A percentile compares a stretch with the other conserved stretches of the same genome.
These are phyloP conservation scores for Drosophila pallidifrons DNA, from an alignment of 1,140 invertebrate genomes.

Conservation along the genomic window DNA sequence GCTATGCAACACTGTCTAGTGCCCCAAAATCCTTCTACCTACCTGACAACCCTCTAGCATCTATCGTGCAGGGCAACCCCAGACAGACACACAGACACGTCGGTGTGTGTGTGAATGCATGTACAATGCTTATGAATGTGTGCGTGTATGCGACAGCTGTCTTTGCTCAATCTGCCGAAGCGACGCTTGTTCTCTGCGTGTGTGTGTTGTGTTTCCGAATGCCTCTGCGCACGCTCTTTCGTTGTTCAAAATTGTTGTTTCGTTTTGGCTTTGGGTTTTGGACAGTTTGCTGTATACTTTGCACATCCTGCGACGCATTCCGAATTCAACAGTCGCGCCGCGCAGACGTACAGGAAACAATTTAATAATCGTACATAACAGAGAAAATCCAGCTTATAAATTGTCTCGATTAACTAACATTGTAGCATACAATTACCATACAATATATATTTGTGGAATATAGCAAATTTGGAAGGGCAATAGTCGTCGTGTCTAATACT, in stretches of 20 bases:
- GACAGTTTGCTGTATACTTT: not conserved
- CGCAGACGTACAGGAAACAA: constrained; percentile 64
- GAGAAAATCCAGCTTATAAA: constrained; percentile 11
- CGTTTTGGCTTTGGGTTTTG: constrained; percentile 5
- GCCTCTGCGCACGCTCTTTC: constrained; percentile 57
- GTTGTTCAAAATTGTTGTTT: constrained; percentile 10
- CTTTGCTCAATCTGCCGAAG: constrained; percentile 1
- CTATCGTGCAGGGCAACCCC: constrained; percentile 34
- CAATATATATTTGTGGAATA: not conserved
- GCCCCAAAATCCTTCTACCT: constrained; percentile 22
- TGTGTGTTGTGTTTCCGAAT: constrained; percentile 35
- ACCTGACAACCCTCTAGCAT: constrained; percentile 51
- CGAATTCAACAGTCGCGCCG: constrained; percentile 44
- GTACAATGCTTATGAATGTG: not conserved
- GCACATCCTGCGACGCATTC: constrained; percentile 49
- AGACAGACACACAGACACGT: not conserved
- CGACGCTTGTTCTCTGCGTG: not conserved
- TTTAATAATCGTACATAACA: not conserved
- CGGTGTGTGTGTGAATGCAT: constrained; percentile 1
- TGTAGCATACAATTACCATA: not conserved
- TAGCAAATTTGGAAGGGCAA: not conserved
- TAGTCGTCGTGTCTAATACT: not conserved
- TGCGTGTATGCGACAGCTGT: constrained; percentile 56
- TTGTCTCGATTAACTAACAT: constrained; percentile 25
- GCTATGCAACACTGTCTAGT: constrained; percentile 41